Conservation (phyloP, 2,888 invertebrate genomes). For the Leuctra nigra region DNA sequence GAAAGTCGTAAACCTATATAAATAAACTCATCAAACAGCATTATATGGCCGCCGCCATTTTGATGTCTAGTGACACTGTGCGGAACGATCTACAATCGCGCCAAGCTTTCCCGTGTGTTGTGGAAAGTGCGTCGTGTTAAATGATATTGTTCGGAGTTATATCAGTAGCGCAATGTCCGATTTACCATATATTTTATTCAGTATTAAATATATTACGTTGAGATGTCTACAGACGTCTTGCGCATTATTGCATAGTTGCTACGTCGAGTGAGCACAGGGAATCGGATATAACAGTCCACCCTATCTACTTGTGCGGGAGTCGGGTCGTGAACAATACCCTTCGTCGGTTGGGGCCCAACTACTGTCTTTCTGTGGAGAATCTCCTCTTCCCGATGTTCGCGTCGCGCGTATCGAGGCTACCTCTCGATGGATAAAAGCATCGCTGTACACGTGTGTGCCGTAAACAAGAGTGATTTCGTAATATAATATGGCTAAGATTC, state of each 20-base stretch:
- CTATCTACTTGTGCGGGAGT: conserved; percentile 42
- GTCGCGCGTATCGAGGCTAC: conserved; percentile 32
- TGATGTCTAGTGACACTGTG: conserved; percentile 27
- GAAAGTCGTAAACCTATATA: no score
- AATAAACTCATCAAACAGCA: neutral
- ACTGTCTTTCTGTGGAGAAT: conserved; percentile 36
- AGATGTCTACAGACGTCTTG: conserved; percentile 35
- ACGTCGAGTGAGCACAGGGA: conserved; percentile 46
- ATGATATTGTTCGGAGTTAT: neutral
- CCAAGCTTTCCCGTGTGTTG: conserved; percentile 6
- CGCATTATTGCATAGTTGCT: conserved; percentile 43
- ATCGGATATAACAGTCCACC: conserved; percentile 40
- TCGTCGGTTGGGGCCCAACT: conserved; percentile 37
- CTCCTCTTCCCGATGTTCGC: conserved; percentile 31
- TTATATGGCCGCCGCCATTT: conserved; percentile 26
- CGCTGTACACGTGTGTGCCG: conserved; percentile 40
- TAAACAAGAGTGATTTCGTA: conserved; percentile 31
- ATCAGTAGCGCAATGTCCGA: neutral
- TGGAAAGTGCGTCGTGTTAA: conserved; percentile 7
- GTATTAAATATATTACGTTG: neutral
- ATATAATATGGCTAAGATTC: conserved; percentile 52
- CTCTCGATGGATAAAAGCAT: conserved; percentile 39
- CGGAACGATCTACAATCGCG: conserved; percentile 23
- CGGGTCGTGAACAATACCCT: conserved; percentile 36
- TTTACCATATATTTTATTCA: neutral